Evolutionary conservation across 2,113 vertebrate genomes (phyloP).

Genomic region (Orientallactaga bullata): DNA sequence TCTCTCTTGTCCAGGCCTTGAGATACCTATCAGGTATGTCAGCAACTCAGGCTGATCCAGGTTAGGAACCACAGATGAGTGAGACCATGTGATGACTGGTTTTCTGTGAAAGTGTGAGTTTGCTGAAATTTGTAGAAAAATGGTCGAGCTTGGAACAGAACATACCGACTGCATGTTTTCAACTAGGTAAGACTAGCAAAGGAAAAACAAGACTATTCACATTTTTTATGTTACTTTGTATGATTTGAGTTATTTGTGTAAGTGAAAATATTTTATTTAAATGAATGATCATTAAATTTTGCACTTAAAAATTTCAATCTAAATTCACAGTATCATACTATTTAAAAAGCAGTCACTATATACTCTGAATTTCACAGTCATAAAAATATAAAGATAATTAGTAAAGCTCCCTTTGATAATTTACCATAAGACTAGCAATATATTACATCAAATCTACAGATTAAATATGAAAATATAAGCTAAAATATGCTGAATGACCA

Average conservation of each 20-base stretch:
- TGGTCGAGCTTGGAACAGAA: no score
- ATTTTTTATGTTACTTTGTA: neutral
- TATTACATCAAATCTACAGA: neutral
- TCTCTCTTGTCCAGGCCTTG: no score
- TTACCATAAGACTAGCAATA: neutral
- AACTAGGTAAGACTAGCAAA: neutral
- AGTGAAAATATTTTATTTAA: slow-evolving; percentile 17
- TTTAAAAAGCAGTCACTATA: neutral
- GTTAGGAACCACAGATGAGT: no score
- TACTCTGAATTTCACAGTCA: neutral
- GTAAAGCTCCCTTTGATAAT: neutral
- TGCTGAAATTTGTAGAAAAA: no score
- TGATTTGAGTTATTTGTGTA: slow-evolving; percentile 14
- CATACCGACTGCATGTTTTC: no score
- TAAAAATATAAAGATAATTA: neutral
- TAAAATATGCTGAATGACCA: neutral
- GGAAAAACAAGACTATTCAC: neutral
- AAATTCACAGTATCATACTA: neutral
- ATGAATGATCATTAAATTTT: neutral
- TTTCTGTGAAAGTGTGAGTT: no score
- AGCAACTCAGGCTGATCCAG: no score
- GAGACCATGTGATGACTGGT: no score
- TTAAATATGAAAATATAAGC: slow-evolving; percentile 13
- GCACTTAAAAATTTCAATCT: no score
- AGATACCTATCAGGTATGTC: no score